Evolutionary conservation across 2,888 invertebrate species (phyloP).

Genomic region (Eupithecia dodoneata): DNA sequence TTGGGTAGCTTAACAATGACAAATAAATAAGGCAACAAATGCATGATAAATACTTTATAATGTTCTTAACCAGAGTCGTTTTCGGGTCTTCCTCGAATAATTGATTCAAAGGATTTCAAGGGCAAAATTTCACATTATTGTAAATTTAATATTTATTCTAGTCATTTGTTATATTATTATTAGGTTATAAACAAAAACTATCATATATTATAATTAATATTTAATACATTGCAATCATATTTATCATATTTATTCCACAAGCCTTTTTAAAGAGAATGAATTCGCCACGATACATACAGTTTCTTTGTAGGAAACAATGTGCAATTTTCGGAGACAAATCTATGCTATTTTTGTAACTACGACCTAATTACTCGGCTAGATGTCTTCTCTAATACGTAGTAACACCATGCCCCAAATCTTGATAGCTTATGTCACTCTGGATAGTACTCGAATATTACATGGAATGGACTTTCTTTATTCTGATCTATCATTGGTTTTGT

Average conservation of each 20-base stretch:
- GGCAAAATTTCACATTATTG: not conserved
- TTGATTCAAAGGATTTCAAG: not conserved
- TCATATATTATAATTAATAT: no score
- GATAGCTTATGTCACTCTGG: not conserved
- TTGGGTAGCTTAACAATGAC: not conserved
- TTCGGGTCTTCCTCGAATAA: not conserved
- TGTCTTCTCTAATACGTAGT: not conserved
- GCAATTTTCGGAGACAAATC: not conserved
- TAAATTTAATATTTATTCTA: not conserved
- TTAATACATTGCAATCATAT: no score
- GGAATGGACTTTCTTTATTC: not conserved
- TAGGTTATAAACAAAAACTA: no score
- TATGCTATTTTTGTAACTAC: not conserved
- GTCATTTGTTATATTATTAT: not conserved
- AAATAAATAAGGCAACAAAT: not conserved
- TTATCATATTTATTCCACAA: not conserved
- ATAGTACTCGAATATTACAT: not conserved
- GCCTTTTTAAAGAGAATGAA: not conserved
- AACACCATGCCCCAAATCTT: not conserved
- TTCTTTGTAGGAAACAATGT: not conserved
- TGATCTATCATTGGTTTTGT: not conserved
- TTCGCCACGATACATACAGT: not conserved
- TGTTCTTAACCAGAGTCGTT: not conserved
- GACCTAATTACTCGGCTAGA: not conserved
- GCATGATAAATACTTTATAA: not conserved